A percentile compares a stretch with the other conserved stretches of the same genome.
Conservation (phyloP, 2,888 invertebrate genomes). For the Entomobrya multifasciata region DNA sequence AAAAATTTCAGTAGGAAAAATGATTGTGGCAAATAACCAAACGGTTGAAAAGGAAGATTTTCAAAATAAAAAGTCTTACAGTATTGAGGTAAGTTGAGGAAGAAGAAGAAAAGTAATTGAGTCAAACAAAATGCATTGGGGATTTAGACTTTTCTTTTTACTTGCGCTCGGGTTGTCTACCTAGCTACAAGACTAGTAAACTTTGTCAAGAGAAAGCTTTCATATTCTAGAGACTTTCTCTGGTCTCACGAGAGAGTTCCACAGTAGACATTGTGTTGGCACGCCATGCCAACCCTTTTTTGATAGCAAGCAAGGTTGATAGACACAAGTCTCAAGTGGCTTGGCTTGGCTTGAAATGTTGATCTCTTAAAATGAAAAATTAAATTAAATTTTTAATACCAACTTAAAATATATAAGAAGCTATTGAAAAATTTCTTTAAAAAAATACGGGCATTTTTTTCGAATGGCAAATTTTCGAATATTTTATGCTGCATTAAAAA, state of each 20-base stretch:
- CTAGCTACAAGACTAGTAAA: conserved; percentile 8
- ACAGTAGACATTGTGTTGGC: background rate
- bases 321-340: conserved; percentile 4
- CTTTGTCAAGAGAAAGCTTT: conserved; percentile 24
- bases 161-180: background rate
- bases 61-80: conserved; percentile 98
- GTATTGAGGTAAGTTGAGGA: conserved; percentile 97
- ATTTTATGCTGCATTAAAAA: no score
- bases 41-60: conserved; percentile 97
- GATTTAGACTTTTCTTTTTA: background rate
- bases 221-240: conserved; percentile 36
- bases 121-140: background rate
- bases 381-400: background rate
- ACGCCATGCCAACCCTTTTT: background rate
- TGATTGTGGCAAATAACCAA: conserved; percentile 89
- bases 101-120: background rate
- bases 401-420: no score
- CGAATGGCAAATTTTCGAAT: no score
- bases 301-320: background rate
- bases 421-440: no score
- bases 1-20: no score
- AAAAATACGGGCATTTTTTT: no score
- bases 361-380: background rate
- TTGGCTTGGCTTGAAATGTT: background rate
- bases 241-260: conserved; percentile 31